phyloP scores from a whole-genome alignment of 1,140 invertebrate genomes.

The Drosophila willistoni region DNA sequence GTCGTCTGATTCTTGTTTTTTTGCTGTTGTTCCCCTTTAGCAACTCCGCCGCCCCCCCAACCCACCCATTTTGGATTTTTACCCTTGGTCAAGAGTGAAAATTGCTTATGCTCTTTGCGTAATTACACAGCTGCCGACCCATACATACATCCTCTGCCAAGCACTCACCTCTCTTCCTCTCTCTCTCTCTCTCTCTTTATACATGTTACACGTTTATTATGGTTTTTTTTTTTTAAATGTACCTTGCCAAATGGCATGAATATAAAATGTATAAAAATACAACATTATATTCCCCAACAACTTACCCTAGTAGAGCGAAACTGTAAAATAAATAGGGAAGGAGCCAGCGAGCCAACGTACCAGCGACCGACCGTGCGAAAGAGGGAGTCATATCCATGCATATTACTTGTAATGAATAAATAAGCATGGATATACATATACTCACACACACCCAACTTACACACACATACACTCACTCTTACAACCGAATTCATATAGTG shows the following conservation, averaged over 20 bases:
- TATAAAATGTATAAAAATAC: conserved; percentile 77
- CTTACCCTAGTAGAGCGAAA: not conserved
- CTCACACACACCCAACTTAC: not conserved
- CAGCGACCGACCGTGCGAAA: not conserved
- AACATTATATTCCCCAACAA: conserved; percentile 53
- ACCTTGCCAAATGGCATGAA: conserved; percentile 75
- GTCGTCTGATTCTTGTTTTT: conserved; percentile 12
- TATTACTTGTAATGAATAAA: conserved; percentile 79
- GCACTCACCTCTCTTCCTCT: not conserved
- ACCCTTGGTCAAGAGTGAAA: conserved; percentile 48
- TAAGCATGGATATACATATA: conserved; percentile 57
- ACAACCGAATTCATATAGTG: not conserved
- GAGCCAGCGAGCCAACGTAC: not conserved
- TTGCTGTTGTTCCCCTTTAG: not conserved
- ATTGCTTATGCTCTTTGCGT: conserved; percentile 76
- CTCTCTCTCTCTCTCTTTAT: not conserved
- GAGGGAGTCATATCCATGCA: conserved; percentile 22
- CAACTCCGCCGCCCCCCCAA: not conserved
- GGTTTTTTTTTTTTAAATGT: conserved; percentile 64
- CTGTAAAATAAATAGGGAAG: conserved; percentile 1
- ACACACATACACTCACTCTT: not conserved
- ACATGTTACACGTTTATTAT: conserved; percentile 7
- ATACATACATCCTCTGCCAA: conserved; percentile 32
- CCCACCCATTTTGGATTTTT: conserved; percentile 2
- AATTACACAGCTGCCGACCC: conserved; percentile 49